A percentile compares a stretch with the other conserved stretches of the same genome.
These are phyloP conservation scores for Mastomys coucha DNA, from an alignment of 2,113 vertebrate species.

Conservation along the genomic window DNA sequence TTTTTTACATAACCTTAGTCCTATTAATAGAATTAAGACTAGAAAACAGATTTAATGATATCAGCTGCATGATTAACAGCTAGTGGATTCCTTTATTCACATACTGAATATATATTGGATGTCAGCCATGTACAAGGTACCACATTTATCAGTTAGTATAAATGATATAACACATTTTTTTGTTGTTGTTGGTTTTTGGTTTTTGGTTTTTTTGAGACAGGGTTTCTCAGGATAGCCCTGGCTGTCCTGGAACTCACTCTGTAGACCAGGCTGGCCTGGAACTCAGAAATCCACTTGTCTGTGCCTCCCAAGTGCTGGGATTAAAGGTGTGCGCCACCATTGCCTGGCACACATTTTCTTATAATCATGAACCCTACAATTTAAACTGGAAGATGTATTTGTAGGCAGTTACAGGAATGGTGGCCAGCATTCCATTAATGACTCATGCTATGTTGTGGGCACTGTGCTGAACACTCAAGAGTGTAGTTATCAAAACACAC, in stretches of 20 bases:
- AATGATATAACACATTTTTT: not conserved
- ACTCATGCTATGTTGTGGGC: not conserved
- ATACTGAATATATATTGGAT: not conserved
- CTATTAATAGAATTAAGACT: not conserved
- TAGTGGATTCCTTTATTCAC: not conserved
- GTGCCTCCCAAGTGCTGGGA: too few relatives aligned
- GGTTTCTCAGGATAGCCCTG: too few relatives aligned
- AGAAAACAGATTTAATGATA: not conserved
- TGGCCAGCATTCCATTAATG: not conserved
- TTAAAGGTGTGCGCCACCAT: too few relatives aligned
- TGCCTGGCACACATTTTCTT: not conserved
- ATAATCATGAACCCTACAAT: not conserved
- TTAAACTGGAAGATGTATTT: not conserved
- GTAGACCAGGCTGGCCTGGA: too few relatives aligned
- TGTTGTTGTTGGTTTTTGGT: too few relatives aligned
- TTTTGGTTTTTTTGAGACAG: too few relatives aligned
- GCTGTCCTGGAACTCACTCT: too few relatives aligned
- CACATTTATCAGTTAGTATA: not conserved
- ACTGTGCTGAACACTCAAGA: not conserved
- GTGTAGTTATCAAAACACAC: conserved; percentile 19
- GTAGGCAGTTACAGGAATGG: not conserved
- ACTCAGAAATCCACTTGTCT: too few relatives aligned
- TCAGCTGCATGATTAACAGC: not conserved
- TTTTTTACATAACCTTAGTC: conserved; percentile 25
- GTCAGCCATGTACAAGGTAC: not conserved